Evolutionary conservation across 2,113 vertebrate genomes (phyloP), one percentile per base, ranked within the genome.

Genomic region (Cephalopholis sonnerati): DNA sequence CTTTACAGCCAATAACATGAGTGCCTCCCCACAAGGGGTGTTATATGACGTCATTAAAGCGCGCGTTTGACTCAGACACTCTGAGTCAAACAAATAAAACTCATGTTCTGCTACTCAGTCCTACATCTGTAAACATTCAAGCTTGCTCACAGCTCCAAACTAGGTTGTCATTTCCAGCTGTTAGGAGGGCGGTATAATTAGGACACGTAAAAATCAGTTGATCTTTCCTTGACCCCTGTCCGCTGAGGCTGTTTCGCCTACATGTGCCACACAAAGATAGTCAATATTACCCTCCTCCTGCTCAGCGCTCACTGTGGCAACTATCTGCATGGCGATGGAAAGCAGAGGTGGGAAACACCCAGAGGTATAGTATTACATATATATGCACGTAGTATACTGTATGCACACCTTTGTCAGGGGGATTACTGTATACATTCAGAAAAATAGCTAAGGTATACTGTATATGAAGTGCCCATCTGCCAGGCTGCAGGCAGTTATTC

Each of bases 151-250:
- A 17, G 58, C 41, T 74, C 46, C 18, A 39, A 61, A 64, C 53
- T 62, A 3, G 4, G 36, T 32, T 51, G 27, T 83, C 71, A 74
- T 65, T 86, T 90, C 51, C 83, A 77, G 36, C 58, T 18, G 51
- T 32, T 32, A 29, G 57, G 46, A 48, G 57, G 54, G 15, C 11
- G 57, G 27, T 46, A 71, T 66, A 82, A 86, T 71, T 32, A 69
- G 61, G 32, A 13, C 7, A 15, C 48, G 74, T 66, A 55, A 71
- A 88, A 89, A 80, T 61, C 67, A 24, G 46, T 61, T 80, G 72
- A 59, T 85, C 65, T 73, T 84, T 81, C 55, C 11, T 65, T 89
- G 87, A 93, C 89, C 90, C 29, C 76, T 7, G 62, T 85, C 85
- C 85, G 72, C 67, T 72, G 61, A 71, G 69, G 64, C 86, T 76